Base-by-base conservation (phyloP, 2,113 vertebrate species). In the Larimichthys crocea region DNA sequence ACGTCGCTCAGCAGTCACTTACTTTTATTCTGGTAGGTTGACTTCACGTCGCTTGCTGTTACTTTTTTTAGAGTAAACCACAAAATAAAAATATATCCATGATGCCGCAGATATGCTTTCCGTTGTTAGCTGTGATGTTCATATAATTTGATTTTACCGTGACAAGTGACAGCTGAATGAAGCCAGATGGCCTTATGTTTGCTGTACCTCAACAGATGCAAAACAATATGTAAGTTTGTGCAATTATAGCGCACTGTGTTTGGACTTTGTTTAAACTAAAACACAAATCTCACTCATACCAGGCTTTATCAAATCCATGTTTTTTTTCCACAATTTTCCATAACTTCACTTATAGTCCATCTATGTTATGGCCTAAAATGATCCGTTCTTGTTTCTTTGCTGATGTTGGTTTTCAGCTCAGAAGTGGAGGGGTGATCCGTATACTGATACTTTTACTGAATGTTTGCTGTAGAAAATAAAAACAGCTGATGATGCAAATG, bases 381-480 rank as follows among this genome's bases (percentile, higher is more conserved):
- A 67, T 50, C 14, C 10, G 17, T 12, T 67, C 26, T 62, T 62
- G 4, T 12, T 22, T 35, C n/a, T 79, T 64, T 73, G 69, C 29
- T 40, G 24, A 73, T 59, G 77, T 72, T 22, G 19, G 40, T 64
- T 48, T 64, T 70, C 49, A 63, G 46, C 29, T 70, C 29, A 53
- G 22, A 79, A 7, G 48, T 49, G 64, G 40, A 55, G 20, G 66
- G 20, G 29, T 16, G 20, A 69, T 55, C 31, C 20, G 20, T 69
- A 31, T 69, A 40, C 35, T 15, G 26, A 26, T 26, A 70, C n/a
- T 44, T n/a, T 56, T 42, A 29, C 24, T 66, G 7, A 22, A 56
- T 24, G 9, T 56, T 71, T 57, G 52, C 52, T 26, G 52, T 57
- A 44, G 35, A 57, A 56, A 44, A 44, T 42, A 42, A 52, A 70